These are phyloP conservation scores for Diaphora mendica DNA, from an alignment of 2,888 invertebrate genomes.

Conservation along the genomic window DNA sequence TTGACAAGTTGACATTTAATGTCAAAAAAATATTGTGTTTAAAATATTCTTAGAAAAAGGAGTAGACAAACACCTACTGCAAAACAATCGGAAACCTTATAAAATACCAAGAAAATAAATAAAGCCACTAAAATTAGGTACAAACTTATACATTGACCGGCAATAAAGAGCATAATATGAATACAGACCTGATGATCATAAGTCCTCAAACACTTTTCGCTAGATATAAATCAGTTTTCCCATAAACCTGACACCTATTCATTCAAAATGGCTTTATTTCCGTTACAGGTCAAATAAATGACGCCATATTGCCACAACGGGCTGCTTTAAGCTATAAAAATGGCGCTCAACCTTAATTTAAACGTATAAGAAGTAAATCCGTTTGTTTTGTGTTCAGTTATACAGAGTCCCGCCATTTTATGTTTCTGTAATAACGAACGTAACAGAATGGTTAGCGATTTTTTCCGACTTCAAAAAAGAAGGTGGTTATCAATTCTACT, in stretches of 20 bases:
- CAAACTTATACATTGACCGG: background rate
- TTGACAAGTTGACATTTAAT: no score
- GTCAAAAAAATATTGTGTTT: no score
- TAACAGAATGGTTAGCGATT: background rate
- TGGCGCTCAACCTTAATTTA: constrained; percentile 44
- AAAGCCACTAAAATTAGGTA: background rate
- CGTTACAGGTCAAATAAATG: constrained; percentile 42
- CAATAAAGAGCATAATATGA: background rate
- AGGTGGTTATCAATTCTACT: no score
- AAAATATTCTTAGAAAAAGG: no score
- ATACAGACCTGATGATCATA: background rate
- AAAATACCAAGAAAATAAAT: background rate
- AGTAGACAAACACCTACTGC: no score
- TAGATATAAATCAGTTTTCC: background rate
- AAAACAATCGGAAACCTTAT: no score
- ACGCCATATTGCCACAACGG: constrained; percentile 37
- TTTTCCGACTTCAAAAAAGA: no score
- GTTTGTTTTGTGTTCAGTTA: constrained; percentile 32
- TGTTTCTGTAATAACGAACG: background rate
- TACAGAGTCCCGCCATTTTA: background rate
- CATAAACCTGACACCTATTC: constrained; percentile 31
- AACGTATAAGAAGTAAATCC: constrained; percentile 50
- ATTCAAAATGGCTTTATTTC: constrained; percentile 35
- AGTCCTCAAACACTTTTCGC: background rate
- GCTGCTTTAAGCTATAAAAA: constrained; percentile 52